Base-by-base conservation (phyloP, 2,888 invertebrate genomes). In the Leptinotarsa haldemani region DNA sequence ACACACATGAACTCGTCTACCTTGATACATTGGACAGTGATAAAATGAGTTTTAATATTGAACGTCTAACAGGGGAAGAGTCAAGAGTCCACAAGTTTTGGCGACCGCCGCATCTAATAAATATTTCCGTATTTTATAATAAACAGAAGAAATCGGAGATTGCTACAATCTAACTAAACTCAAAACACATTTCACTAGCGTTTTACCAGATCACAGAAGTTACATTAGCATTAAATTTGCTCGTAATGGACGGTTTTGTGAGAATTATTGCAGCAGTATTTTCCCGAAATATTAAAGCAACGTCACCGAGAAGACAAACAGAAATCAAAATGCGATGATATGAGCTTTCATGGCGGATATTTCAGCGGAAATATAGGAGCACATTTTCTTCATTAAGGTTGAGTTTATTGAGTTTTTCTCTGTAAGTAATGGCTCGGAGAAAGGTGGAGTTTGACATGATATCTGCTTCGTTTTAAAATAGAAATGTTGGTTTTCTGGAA, bases 311-410 rank as follows among this genome's bases (percentile, higher is more conserved):
- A 65, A 53, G 46, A 69, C 66, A 47, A 70, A 70, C 73, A 70
- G 68, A 58, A 72, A 75, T 70, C 73, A 70, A 71, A 75, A 75
- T 50, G 70, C 65, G 75, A 70, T 63, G 70, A 70, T 53, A 70
- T 20, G 56, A 47, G 18, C 61, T 70, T 74, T 77, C 65, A 16
- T n/a, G n/a, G 22, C 18, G 16, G 68, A 56, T 12, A 68, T 53
- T 40, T 67, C 53, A 67, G 69, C 50, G 69, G 50, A 67, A 61
- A 67, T 52, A 61, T 66, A 63, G 40, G 58, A 65, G 18, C 52
- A 64, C 67, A 70, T 71, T 65, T 70, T 69, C 65, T 68, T 69
- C 74, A 53, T 74, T 71, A 53, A 65, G 52, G 52, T 65, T 30
- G 58, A 71, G 65, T 74, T 74, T 74, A 71, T 71, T 74, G 69